phyloP scores from a whole-genome alignment of 2,113 vertebrate genomes.

The Pavo muticus region DNA sequence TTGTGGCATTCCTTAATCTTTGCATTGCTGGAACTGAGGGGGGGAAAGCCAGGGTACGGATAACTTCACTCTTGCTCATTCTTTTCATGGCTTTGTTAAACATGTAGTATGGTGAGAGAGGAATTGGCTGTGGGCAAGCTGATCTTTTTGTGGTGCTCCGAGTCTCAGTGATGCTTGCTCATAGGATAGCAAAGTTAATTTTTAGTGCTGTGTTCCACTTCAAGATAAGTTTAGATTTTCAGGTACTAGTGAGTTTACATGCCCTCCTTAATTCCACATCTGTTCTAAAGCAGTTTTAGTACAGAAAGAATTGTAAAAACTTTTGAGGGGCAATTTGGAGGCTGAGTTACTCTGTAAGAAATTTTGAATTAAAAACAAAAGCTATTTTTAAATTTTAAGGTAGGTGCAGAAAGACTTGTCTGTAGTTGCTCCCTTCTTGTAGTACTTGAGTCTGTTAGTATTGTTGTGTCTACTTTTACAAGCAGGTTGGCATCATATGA shows the following conservation, averaged over 20 bases:
- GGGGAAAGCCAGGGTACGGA: not conserved
- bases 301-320: not conserved
- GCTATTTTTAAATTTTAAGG: not conserved
- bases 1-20: not conserved
- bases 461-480: rapidly evolving
- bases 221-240: not conserved
- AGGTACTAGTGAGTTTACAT: not conserved
- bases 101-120: not conserved
- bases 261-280: not conserved
- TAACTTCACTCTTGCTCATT: not conserved
- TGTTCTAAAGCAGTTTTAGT: not conserved
- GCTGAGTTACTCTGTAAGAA: not conserved
- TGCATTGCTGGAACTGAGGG: not conserved
- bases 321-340: not conserved
- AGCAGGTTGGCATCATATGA: not conserved
- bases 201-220: not conserved
- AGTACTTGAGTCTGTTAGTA: not conserved
- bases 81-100: not conserved
- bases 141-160: not conserved
- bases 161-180: not conserved
- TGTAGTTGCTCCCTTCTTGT: not conserved
- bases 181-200: not conserved
- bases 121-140: not conserved
- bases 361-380: not conserved
- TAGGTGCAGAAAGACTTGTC: not conserved